Evolutionary conservation across 35 echinoderm and acorn worm genomes (phyloP), one percentile per base, ranked within the genome.

Genomic region (Stichopus chloronotus): DNA sequence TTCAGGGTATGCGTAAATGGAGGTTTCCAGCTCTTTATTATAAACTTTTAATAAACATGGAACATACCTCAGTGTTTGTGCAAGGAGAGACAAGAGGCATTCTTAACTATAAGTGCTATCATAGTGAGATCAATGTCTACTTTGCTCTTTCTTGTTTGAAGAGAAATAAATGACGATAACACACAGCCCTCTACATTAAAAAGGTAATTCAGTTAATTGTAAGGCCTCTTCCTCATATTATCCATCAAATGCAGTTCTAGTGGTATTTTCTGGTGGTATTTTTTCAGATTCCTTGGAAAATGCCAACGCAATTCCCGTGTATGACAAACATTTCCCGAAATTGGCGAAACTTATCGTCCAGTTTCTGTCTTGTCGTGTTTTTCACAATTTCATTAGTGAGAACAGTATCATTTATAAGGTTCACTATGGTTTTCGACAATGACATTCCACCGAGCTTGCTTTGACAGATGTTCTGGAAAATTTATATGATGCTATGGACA

Each of bases 361-460:
- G 25, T 78, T 78, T 30, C 10, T 78, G 25, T 78, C 76, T 78
- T 78, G 21, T 78, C 76, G 21, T 9, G 19, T 7, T 10, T 78
- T 78, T 78, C 20, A 78, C 17, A 30, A 20, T 78, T 78, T 78
- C 21, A n/a, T n/a, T 78, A 78, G 76, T 78, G 21, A 10, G 76
- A 8, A 16, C 10, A 78, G 76, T 78, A 78, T 78, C 8, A 16
- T 78, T 9, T 78, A 8, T n/a, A 8, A 78, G 21, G 25, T 9
- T 9, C 25, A 78, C 11, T 78, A 78, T 20, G 10, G 76, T 78
- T 78, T 78, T 78, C 76, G 10, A 78, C 76, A 22, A 78, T 9
- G 76, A 78, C 25, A 78, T 78, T 78, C 76, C 7, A 78, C 76
- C 21, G 25, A 78, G 76, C 25, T 78, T 9, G 76, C 25, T 78